Conservation (phyloP, 2,113 vertebrate genomes). For the Mastomys natalensis region DNA sequence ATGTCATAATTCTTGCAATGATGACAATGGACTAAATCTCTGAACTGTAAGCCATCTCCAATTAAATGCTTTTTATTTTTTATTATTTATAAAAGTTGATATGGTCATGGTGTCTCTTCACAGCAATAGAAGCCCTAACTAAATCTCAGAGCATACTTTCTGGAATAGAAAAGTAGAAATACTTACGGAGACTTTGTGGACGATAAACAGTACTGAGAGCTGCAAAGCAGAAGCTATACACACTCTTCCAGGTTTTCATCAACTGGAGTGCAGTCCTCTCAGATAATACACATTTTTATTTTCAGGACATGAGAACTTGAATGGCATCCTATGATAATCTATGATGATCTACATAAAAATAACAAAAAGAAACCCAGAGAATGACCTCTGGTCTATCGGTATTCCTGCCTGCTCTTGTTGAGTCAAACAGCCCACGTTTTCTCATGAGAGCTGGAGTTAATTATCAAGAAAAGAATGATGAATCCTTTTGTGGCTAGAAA, state of each 20-base stretch:
- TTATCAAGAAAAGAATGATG: rapidly evolving
- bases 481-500: neutral
- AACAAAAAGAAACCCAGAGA: neutral
- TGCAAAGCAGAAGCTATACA: neutral
- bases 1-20: neutral
- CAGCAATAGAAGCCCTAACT: neutral
- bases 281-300: neutral
- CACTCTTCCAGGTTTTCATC: neutral
- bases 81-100: neutral
- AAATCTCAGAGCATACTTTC: neutral
- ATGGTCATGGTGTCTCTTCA: neutral
- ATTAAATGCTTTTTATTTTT: neutral
- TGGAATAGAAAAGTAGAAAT: neutral
- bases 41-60: neutral
- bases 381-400: neutral
- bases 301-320: neutral
- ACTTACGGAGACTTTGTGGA: neutral
- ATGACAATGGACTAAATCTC: neutral
- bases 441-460: neutral
- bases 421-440: neutral
- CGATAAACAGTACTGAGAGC: neutral
- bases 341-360: neutral
- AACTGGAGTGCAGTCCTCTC: neutral
- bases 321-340: neutral
- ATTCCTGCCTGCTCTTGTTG: neutral